A percentile compares a stretch with the other conserved stretches of the same genome.
Evolutionary conservation across 2,797 vertebrate species (phyloP).

Genomic region (Emys orbicularis): DNA sequence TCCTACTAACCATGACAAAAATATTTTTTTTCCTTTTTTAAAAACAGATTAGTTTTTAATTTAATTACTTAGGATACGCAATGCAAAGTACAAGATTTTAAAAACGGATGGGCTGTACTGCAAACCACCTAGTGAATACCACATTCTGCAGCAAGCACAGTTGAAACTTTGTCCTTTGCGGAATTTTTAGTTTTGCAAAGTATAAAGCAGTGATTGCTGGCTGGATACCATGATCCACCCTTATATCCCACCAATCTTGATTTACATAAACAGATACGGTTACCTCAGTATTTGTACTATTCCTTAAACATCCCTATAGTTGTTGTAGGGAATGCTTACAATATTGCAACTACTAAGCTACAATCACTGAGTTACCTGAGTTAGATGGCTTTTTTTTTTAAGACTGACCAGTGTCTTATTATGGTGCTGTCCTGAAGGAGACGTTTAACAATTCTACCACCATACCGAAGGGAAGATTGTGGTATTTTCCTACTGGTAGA

Average conservation of each 20-base stretch:
- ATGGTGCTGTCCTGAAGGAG: not conserved
- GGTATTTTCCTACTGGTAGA: not conserved
- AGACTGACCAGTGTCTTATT: not conserved
- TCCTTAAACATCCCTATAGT: not conserved
- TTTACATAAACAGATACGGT: not conserved
- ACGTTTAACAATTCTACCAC: not conserved
- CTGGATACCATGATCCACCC: not conserved
- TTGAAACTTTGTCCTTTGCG: not conserved
- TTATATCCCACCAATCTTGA: not conserved
- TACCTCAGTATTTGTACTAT: not conserved
- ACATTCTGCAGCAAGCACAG: not conserved
- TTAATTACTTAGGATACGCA: not conserved
- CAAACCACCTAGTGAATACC: not conserved
- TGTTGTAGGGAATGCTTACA: not conserved
- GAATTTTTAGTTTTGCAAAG: conserved; percentile 41
- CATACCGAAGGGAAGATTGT: not conserved
- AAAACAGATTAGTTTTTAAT: not conserved
- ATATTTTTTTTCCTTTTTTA: not conserved
- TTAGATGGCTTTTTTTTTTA: not conserved
- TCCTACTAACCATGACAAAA: not conserved
- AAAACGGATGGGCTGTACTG: not conserved
- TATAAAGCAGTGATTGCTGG: not conserved
- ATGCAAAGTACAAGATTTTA: not conserved
- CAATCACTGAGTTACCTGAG: not conserved
- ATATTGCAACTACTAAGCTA: not conserved